Base-by-base conservation (phyloP, 2,888 invertebrate genomes). In the Chrysodeixis includens region DNA sequence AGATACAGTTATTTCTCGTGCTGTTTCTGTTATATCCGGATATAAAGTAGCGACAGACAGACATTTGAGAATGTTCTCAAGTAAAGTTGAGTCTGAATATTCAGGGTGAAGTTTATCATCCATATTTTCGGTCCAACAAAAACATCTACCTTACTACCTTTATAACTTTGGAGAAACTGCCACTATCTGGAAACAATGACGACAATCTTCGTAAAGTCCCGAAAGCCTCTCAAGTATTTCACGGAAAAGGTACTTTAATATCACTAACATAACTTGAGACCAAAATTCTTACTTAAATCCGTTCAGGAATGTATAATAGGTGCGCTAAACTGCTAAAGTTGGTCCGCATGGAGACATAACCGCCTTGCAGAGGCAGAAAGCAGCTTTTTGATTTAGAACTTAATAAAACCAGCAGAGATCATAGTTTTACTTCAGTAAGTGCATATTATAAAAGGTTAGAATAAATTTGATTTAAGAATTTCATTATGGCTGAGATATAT, bases 231-330 rank as follows among this genome's bases (percentile, higher is more conserved):
- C 46, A 49, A 49, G 46, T 49, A 49, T 49, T 49, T 49, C 46
- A 49, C 46, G n/a, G 26, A 52, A 51, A 26, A 22, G 22, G 52
- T 26, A 14, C 26, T 52, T 26, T 26, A 26, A 26, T 52, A 52
- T 52, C 22, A 57, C 55, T 55, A 49, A 63, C 55, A 55, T 74
- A 79, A 71, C 70, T 72, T 74, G 62, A 63, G 65, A 63, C 71
- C 52, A 58, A 62, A 78, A 72, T 72, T 63, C 71, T 66, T 65
- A 65, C 56, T 68, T 61, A 64, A 82, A 83, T 81, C 71, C 67
- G 67, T 67, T 51, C 68, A 62, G 72, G 80, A 87, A 87, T 86
- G 84, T 81, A 84, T 66, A 86, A 84, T 83, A 83, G 74, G 69
- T 76, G 60, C 56, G 62, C 26, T 52, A 66, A 82, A 84, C 69